Conservation (phyloP, 2,888 invertebrate genomes). For the Monoplex corrugatus region DNA sequence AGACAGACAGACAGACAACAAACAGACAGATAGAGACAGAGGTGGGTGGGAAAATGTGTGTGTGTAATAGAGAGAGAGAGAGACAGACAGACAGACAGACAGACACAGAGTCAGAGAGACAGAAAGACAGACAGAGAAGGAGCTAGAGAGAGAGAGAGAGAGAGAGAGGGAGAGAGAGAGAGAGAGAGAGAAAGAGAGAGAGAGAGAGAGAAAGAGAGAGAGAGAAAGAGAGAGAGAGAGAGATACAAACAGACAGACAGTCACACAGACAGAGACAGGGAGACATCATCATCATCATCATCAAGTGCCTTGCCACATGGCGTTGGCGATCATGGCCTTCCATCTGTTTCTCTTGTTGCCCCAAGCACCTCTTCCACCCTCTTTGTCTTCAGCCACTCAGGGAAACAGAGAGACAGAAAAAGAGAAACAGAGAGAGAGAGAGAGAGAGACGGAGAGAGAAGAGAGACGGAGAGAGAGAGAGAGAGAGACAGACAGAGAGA, state of each 20-base stretch:
- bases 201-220: slow-evolving; percentile 25
- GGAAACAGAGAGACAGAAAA: neutral
- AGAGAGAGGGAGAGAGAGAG: neutral
- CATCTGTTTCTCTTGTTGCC: too few species aligned
- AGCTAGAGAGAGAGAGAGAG: slow-evolving; percentile 6
- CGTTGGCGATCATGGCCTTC: too few species aligned
- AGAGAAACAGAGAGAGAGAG: neutral
- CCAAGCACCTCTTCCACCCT: too few species aligned
- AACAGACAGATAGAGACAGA: neutral
- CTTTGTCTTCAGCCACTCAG: too few species aligned
- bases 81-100: neutral
- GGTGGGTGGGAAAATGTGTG: neutral
- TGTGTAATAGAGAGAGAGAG: neutral
- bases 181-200: neutral
- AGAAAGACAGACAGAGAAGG: neutral
- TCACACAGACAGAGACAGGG: neutral
- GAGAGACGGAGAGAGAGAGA: too few species aligned
- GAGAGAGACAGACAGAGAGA: too few species aligned
- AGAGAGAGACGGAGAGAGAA: neutral
- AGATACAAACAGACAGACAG: slow-evolving; percentile 17
- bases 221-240: slow-evolving; percentile 30
- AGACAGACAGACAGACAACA: neutral
- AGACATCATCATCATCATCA: too few species aligned
- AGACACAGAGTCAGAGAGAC: neutral
- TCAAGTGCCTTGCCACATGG: too few species aligned